phyloP scores from a whole-genome alignment of 2,888 invertebrate genomes.

The Trissoscelio sp. region DNA sequence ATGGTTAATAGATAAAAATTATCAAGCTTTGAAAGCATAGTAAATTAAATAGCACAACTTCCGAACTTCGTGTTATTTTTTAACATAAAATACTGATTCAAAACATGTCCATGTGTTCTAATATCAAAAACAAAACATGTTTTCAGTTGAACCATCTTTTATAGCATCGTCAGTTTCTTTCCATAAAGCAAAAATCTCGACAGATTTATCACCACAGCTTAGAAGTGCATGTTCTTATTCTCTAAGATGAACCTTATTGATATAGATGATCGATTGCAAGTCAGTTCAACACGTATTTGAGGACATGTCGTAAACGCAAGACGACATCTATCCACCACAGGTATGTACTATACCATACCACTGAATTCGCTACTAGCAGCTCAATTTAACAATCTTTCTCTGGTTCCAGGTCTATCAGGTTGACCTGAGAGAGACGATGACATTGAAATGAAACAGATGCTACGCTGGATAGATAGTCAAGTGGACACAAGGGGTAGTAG shows the following conservation, averaged over 20 bases:
- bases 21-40: no score
- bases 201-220: slow-evolving; percentile 15
- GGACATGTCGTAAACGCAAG: not conserved
- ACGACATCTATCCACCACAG: not conserved
- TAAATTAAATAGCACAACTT: no score
- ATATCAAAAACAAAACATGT: no score
- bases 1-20: no score
- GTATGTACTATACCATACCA: not conserved
- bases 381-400: slow-evolving; percentile 15
- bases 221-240: slow-evolving; percentile 1
- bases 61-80: no score
- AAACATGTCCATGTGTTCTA: no score
- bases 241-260: slow-evolving; percentile 15
- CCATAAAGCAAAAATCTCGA: not conserved
- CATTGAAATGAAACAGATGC: slow-evolving; percentile 64
- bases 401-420: not conserved
- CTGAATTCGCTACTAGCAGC: not conserved
- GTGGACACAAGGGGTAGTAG: slow-evolving; percentile 70
- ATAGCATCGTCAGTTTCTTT: no score
- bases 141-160: no score
- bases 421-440: not conserved
- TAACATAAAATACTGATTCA: no score
- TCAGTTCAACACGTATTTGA: slow-evolving; percentile 9
- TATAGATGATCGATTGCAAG: slow-evolving; percentile 31
- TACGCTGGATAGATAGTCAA: slow-evolving; percentile 71